A percentile compares a stretch with the other conserved stretches of the same genome.
Evolutionary conservation across 2,888 invertebrate genomes (phyloP).

Genomic region (Megamerina dolium): DNA sequence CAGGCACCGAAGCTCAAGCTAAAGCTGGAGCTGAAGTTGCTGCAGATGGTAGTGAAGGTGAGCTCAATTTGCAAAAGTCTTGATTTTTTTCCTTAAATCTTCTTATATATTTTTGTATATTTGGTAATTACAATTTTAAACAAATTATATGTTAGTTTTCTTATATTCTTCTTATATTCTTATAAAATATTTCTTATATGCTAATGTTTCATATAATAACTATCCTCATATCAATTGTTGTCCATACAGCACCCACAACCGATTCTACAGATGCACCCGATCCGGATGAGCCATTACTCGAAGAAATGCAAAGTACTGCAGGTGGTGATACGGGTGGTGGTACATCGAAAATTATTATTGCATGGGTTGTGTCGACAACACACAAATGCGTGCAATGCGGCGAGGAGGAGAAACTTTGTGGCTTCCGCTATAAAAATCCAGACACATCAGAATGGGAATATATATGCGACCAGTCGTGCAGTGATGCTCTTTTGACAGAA

Average conservation of each 20-base stretch:
- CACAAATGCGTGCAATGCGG: constrained; percentile 39
- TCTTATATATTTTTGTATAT: too few relatives aligned
- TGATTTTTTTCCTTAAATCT: too few relatives aligned
- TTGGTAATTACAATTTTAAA: neutral
- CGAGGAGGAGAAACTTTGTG: constrained; percentile 33
- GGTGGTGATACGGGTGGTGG: constrained; percentile 38
- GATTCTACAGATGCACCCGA: constrained; percentile 20
- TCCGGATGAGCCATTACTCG: constrained; percentile 40
- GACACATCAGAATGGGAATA: constrained; percentile 53
- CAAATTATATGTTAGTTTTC: neutral
- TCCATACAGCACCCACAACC: constrained; percentile 1
- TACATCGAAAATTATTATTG: constrained; percentile 41
- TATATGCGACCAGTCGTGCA: constrained; percentile 53
- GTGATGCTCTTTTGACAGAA: constrained; percentile 53
- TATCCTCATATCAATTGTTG: too few relatives aligned
- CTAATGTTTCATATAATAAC: neutral
- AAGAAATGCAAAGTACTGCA: constrained; percentile 45
- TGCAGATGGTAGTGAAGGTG: constrained; percentile 30
- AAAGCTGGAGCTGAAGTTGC: constrained; percentile 33
- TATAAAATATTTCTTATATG: neutral
- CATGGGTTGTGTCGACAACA: constrained; percentile 36
- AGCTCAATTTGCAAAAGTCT: too few relatives aligned
- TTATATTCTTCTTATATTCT: neutral
- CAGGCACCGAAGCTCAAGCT: constrained; percentile 33
- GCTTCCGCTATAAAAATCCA: constrained; percentile 43